Evolutionary conservation across 2,888 invertebrate species (phyloP).

Genomic region (Corythucha ciliata): DNA sequence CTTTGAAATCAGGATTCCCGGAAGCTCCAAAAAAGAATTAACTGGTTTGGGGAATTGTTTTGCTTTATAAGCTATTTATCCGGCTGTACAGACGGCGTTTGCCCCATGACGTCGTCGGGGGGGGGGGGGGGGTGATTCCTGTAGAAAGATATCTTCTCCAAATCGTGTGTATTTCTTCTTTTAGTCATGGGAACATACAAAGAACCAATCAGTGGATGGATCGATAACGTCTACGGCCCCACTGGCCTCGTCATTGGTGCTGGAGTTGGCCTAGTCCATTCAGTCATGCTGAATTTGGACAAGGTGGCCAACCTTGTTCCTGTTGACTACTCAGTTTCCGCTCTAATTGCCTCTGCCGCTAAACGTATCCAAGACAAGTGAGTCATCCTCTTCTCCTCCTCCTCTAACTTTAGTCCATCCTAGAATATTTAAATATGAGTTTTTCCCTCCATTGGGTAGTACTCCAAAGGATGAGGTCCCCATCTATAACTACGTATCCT

Average conservation of each 20-base stretch:
- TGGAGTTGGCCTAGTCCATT: conserved; percentile 52
- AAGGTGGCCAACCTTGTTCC: conserved; percentile 62
- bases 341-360: conserved; percentile 57
- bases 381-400: conserved; percentile 1
- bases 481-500: conserved; percentile 66
- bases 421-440: too few species aligned
- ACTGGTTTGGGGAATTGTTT: not conserved
- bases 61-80: too few species aligned
- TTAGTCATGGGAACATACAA: conserved; percentile 41
- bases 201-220: conserved; percentile 52
- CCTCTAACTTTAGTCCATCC: too few species aligned
- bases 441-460: too few species aligned
- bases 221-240: conserved; percentile 61
- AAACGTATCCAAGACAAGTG: conserved; percentile 41
- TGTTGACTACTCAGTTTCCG: conserved; percentile 61
- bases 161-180: not conserved
- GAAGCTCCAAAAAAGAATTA: not conserved
- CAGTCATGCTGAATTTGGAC: conserved; percentile 46
- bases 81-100: too few species aligned
- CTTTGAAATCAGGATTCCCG: too few species aligned
- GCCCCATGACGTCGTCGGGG: too few species aligned
- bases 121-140: too few species aligned
- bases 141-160: too few species aligned
- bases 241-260: conserved; percentile 48
- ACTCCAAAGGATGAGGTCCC: conserved; percentile 23